Base-by-base conservation (phyloP, 1,140 invertebrate species). In the Helicoverpa armigera region DNA sequence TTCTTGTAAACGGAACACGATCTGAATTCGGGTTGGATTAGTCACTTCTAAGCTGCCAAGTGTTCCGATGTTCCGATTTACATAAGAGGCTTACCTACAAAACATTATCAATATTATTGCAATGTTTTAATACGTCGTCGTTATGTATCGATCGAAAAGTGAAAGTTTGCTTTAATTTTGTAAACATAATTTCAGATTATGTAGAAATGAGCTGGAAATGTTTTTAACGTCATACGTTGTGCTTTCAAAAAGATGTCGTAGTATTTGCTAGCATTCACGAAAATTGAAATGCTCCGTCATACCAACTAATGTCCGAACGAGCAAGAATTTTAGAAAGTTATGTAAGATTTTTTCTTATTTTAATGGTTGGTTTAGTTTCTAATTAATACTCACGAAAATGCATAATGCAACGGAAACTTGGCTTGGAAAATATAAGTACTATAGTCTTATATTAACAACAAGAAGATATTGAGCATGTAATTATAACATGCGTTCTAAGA, bases 11-110 rank as follows among this genome's bases (percentile, higher is more conserved):
- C 84, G 84, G 85, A 88, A 88, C 86, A 86, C 80, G 81, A 72
- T 82, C 79, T 67, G 73, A 85, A 91, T 91, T 91, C 80, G 80
- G 86, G 86, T 86, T 89, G 84, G 43, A 82, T 94, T 92, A 88
- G 87, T 94, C 91, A 92, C 79, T 81, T 82, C 76, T 86, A 83
- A 43, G 35, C 35, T 73, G 61, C 67, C 61, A 76, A 79, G 79
- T 83, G 67, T 65, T 54, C 67, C 63, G 50, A 85, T 87, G 54
- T 60, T 16, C 67, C 63, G 54, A 85, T 88, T 88, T 90, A 85
- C 85, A 89, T 89, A 90, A 90, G 83, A 79, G 72, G 82, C 82
- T 90, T 86, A 80, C 67, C 31, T 63, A 86, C 53, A 69, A 67
- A 23, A 78, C 73, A 83, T 86, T 86, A 87, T 86, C 48, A 80